Base-by-base conservation (phyloP, 2,888 invertebrate species). In the Dryomyza anilis region DNA sequence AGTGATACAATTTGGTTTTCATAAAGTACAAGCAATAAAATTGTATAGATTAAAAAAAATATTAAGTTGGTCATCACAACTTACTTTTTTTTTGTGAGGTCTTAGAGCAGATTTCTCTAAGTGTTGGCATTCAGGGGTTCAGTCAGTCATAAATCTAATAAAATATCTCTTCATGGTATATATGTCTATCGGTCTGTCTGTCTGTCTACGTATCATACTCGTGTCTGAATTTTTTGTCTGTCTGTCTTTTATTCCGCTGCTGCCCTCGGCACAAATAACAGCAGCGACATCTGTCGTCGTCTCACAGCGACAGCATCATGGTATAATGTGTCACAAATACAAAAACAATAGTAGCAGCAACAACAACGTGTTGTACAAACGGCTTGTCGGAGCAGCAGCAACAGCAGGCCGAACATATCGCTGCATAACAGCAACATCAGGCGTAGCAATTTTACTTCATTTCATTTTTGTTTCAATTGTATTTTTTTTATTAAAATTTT, bases 251-350 rank as follows among this genome's bases (percentile, higher is more conserved):
- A 56, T 12, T 63, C 45, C 4, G n/a, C n/a, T n/a, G n/a, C 12
- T 29, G 58, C 21, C 45, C 36, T 55, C 14, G 53, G 46, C 33
- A 25, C 23, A 39, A 29, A 45, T 19, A 36, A 19, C 33, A 39
- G 48, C 53, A 30, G 63, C 56, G 50, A 62, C 62, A 60, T 59
- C 60, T 63, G 65, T 52, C 39, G 60, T 7, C 14, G 56, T 33
- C 50, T 25, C 30, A n/a, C 53, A 52, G 60, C 39, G 39, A 50
- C 21, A 50, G 14, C 23, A 25, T 8, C 23, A 19, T n/a, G n/a
- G n/a, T n/a, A n/a, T n/a, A n/a, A n/a, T n/a, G n/a, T n/a, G 3
- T 21, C 6, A 23, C 21, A 23, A 48, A 1, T 8, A 23, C 48
- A 48, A 21, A 19, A 5, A 50, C n/a, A 50, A 50, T 21, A 23